Evolutionary conservation across 2,113 vertebrate genomes (phyloP).

Genomic region (Fregata magnificens): DNA sequence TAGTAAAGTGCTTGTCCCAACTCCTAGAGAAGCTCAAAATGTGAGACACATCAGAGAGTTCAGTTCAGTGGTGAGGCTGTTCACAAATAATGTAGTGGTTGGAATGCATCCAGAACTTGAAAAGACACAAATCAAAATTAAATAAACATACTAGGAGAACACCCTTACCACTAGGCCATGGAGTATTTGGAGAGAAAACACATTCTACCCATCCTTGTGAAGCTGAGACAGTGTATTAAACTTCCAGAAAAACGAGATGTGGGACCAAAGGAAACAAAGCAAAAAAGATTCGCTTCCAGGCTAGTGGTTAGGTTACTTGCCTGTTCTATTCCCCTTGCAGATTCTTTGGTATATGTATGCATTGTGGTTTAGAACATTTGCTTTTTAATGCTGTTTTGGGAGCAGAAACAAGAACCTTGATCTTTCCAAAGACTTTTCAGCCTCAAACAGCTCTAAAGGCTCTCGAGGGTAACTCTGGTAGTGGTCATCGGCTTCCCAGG

Average conservation of each 20-base stretch:
- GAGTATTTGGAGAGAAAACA: constrained; percentile 14
- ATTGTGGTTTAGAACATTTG: neutral
- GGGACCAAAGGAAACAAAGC: neutral
- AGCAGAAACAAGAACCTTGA: neutral
- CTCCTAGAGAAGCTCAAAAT: neutral
- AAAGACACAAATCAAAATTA: neutral
- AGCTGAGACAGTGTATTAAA: neutral
- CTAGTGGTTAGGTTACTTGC: neutral
- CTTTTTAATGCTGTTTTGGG: neutral
- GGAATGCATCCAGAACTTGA: neutral
- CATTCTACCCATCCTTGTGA: neutral
- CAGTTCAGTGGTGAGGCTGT: neutral
- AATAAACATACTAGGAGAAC: neutral
- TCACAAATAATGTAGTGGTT: neutral
- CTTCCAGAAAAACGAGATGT: neutral
- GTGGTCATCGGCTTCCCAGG: too few species aligned
- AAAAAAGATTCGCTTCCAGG: neutral
- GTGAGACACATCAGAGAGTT: neutral
- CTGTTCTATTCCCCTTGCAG: neutral
- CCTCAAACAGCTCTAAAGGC: too few species aligned
- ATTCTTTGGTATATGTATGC: neutral
- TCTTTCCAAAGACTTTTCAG: neutral
- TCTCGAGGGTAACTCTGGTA: too few species aligned
- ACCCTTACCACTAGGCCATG: neutral
- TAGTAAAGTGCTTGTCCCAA: neutral